Evolutionary conservation across 1,140 invertebrate genomes (phyloP).

Genomic region (Temnothorax longispinosus): DNA sequence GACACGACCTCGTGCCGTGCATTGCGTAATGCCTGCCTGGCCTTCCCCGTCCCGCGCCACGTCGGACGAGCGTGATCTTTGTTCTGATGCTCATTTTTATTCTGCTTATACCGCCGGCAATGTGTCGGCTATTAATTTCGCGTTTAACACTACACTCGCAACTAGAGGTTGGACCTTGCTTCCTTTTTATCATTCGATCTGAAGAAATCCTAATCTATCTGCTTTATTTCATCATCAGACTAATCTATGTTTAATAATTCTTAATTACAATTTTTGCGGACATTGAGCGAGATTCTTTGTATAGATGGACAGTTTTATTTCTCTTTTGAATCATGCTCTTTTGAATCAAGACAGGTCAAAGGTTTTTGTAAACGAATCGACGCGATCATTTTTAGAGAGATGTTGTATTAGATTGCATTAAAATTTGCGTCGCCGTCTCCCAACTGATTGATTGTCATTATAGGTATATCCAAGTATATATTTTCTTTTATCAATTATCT

Average conservation of each 20-base stretch:
- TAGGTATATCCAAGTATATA: too few relatives aligned
- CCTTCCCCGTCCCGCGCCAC: neutral
- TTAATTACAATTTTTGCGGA: neutral
- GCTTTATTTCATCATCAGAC: neutral
- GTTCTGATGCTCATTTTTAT: constrained; percentile 36
- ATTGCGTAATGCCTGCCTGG: constrained; percentile 39
- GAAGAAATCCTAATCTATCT: constrained; percentile 8
- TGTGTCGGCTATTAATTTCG: constrained; percentile 15
- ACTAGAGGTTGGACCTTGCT: constrained; percentile 8
- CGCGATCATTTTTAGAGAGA: neutral
- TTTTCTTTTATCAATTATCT: neutral
- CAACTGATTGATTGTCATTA: neutral
- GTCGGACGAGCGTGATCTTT: constrained; percentile 28
- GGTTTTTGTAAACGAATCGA: neutral
- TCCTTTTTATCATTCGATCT: neutral
- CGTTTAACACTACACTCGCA: constrained; percentile 22
- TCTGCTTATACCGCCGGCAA: neutral
- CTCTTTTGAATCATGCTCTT: neutral
- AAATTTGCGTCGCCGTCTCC: neutral
- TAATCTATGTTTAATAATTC: constrained; percentile 6
- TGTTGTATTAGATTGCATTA: neutral
- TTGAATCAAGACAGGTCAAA: neutral
- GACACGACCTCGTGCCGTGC: constrained; percentile 15
- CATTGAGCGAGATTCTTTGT: neutral
- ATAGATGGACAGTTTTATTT: neutral